Evolutionary conservation across 2,797 vertebrate genomes (phyloP).

Genomic region (Australoheros facetus): DNA sequence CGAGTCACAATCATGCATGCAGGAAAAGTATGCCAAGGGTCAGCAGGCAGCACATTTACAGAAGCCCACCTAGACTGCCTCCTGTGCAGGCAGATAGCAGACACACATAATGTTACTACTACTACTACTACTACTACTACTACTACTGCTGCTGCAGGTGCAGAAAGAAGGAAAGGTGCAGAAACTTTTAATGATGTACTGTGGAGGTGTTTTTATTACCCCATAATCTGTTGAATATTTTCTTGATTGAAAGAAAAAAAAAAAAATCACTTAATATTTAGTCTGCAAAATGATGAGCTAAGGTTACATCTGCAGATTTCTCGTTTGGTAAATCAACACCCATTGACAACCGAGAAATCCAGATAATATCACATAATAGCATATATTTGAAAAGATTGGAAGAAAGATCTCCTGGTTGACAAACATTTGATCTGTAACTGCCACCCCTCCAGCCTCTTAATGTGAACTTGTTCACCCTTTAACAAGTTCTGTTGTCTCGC

Average conservation of each 20-base stretch:
- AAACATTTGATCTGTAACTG: background rate
- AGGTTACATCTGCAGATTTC: background rate
- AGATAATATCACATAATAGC: background rate
- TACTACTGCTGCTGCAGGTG: too few relatives aligned
- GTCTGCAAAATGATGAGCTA: background rate
- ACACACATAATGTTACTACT: slow-evolving; percentile 26
- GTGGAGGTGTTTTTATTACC: background rate
- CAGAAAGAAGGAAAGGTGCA: background rate
- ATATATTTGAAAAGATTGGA: background rate
- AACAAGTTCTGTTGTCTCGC: background rate
- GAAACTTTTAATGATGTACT: background rate
- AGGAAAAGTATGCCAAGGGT: background rate
- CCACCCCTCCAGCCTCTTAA: background rate
- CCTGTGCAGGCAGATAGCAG: slow-evolving; percentile 1
- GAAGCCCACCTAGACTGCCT: background rate
- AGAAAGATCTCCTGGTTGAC: background rate
- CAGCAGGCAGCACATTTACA: slow-evolving; percentile 7
- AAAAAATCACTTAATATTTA: background rate
- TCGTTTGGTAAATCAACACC: background rate
- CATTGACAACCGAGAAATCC: background rate
- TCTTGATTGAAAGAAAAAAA: too few relatives aligned
- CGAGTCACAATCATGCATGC: slow-evolving; percentile 17
- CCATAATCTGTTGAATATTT: background rate
- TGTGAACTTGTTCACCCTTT: background rate
- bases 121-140: slow-evolving; percentile 25